Evolutionary conservation across 2,113 vertebrate genomes (phyloP).

Genomic region (Lota lota): DNA sequence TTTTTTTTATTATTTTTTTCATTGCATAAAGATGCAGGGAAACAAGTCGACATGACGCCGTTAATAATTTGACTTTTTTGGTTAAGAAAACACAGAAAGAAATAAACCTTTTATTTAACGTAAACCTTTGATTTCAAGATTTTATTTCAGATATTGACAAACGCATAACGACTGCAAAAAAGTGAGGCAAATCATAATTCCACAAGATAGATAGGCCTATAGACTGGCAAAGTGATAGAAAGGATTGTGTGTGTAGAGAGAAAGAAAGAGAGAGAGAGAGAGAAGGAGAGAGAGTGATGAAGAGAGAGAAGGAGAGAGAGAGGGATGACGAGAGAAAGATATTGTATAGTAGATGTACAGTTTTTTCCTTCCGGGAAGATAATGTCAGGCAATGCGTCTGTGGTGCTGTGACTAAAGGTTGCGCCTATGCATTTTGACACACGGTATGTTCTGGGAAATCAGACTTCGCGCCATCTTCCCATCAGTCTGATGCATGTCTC

Average conservation of each 20-base stretch:
- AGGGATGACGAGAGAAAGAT: neutral
- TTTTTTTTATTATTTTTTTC: neutral
- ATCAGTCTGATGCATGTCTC: conserved; percentile 57
- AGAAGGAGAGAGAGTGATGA: no score
- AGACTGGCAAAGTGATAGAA: neutral
- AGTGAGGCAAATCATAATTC: no score
- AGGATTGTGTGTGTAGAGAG: neutral
- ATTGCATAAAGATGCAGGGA: neutral
- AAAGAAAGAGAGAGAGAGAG: no score
- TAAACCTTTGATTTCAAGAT: no score
- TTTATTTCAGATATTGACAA: no score
- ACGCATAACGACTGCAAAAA: no score
- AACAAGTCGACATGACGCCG: no score
- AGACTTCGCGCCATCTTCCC: conserved; percentile 50
- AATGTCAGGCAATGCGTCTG: neutral
- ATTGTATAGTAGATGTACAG: neutral
- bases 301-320: conserved; percentile 2
- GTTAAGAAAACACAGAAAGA: no score
- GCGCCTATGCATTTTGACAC: conserved; percentile 68
- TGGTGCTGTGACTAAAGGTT: conserved; percentile 62
- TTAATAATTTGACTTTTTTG: no score
- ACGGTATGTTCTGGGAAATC: conserved; percentile 48
- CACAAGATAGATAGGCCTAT: no score
- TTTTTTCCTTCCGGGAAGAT: neutral
- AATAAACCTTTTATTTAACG: no score